Conservation (phyloP, 1,140 invertebrate genomes). For the Drosophila chauvacae region DNA sequence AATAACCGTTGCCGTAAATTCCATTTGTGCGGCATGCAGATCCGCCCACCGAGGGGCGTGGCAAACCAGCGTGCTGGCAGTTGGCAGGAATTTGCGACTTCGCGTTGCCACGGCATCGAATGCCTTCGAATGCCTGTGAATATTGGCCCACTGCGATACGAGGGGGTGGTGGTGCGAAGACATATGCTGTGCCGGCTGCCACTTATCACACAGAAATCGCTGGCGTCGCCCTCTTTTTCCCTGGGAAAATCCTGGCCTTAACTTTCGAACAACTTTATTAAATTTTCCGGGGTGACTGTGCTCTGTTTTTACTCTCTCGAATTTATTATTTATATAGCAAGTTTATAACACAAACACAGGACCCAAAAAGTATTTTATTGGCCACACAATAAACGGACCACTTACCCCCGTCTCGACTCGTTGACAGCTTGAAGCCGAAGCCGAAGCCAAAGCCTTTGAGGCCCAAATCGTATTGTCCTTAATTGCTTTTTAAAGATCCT, state of each 20-base stretch:
- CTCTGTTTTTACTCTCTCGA: constrained; percentile 11
- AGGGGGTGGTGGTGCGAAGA: not conserved
- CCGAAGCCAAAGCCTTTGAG: constrained; percentile 33
- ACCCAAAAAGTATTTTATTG: constrained; percentile 36
- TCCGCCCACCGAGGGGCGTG: constrained; percentile 17
- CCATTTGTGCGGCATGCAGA: constrained; percentile 29
- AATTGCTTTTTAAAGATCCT: constrained; percentile 71
- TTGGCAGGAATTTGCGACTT: constrained; percentile 33
- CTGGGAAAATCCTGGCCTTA: not conserved
- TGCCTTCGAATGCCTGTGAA: constrained; percentile 35
- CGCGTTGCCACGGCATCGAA: constrained; percentile 14
- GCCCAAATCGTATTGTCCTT: constrained; percentile 59
- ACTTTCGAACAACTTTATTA: constrained; percentile 30
- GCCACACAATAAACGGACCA: constrained; percentile 39
- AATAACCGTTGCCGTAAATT: constrained; percentile 51
- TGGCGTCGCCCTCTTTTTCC: not conserved
- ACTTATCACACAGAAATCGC: constrained; percentile 24
- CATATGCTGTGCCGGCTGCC: constrained; percentile 37
- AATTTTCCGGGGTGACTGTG: constrained; percentile 14
- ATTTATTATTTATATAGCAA: constrained; percentile 45
- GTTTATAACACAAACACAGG: constrained; percentile 18
- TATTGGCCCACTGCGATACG: constrained; percentile 33
- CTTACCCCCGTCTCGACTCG: constrained; percentile 17
- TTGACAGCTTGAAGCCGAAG: constrained; percentile 24
- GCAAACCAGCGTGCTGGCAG: constrained; percentile 17